Evolutionary conservation across 2,113 vertebrate genomes (phyloP), one percentile per base, ranked within the genome.

Genomic region (Protobothrops flavoviridis): DNA sequence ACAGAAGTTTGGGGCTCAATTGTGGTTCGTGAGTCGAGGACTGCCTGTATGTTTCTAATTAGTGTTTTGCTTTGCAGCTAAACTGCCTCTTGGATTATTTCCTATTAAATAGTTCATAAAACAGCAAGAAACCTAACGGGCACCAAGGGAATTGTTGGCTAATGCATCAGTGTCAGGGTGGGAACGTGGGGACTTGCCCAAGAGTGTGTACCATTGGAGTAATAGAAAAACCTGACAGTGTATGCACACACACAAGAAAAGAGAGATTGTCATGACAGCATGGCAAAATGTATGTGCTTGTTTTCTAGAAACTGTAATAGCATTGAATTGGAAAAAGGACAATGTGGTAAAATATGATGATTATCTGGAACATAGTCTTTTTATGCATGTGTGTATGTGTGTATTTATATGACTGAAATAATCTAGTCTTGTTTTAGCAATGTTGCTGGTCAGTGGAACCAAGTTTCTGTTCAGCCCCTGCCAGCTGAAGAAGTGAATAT

Each of bases 381-480:
- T 48, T n/a, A 2, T 45, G 50, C 8, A 13, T 85, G 9, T 39
- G 17, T 13, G 8, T 43, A 6, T 85, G 43, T 48, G 23, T 87
- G 33, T 45, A 15, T 29, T 53, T 87, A 55, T 48, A 33, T 48
- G 8, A 64, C 33, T 89, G 24, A 89, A 85, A 12, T 13, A 29
- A 39, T 93, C 39, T 21, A 57, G 33, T 61, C 43, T 69, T 91
- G 85, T 29, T 93, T 93, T 92, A 99, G 99, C 95, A 99, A 99
- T 69, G 92, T 98, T 0, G 98, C 98, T 0, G 98, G 98, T 5
- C 98, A 98, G 97, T 99, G 99, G 99, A 99, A 98, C 97, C 98
- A 99, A 90, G 99, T 99, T 89, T 99, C 99, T 94, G 97, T 99
- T 93, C 99, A 99, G 95, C 98, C 98, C 0, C 96, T 98, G 33